Conservation (phyloP, 2,888 invertebrate genomes). For the Zeuzera pyrina region DNA sequence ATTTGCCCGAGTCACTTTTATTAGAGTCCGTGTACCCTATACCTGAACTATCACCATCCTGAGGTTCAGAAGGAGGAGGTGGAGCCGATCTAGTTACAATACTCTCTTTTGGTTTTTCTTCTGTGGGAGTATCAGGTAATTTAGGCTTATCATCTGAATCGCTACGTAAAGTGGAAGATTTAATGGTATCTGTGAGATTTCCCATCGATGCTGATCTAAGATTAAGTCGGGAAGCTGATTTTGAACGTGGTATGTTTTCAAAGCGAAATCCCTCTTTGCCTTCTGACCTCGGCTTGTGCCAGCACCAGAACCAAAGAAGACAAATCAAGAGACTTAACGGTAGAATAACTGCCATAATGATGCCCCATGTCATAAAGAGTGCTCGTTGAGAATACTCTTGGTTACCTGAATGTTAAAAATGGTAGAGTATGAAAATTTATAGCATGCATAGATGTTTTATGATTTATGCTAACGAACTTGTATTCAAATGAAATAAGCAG, state of each 20-base stretch:
- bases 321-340: constrained; percentile 77
- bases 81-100: constrained; percentile 42
- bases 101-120: constrained; percentile 38
- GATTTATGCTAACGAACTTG: no score
- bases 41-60: constrained; percentile 64
- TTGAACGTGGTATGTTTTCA: constrained; percentile 69
- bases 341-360: constrained; percentile 81
- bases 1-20: constrained; percentile 64
- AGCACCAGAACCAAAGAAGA: constrained; percentile 76
- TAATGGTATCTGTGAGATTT: constrained; percentile 65
- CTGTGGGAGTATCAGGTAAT: constrained; percentile 49
- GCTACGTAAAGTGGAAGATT: constrained; percentile 53
- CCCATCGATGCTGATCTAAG: constrained; percentile 68
- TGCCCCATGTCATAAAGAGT: constrained; percentile 81
- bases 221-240: constrained; percentile 73
- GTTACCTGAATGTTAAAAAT: constrained; percentile 68
- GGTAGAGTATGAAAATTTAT: no score
- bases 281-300: constrained; percentile 70
- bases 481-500: no score
- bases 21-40: constrained; percentile 68
- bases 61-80: constrained; percentile 32
- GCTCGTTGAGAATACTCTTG: constrained; percentile 80
- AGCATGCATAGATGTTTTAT: no score
- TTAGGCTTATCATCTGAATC: constrained; percentile 48
- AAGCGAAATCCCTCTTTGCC: constrained; percentile 73